Evolutionary conservation across 1,140 invertebrate species (phyloP).

Genomic region (Drosophila leontia): DNA sequence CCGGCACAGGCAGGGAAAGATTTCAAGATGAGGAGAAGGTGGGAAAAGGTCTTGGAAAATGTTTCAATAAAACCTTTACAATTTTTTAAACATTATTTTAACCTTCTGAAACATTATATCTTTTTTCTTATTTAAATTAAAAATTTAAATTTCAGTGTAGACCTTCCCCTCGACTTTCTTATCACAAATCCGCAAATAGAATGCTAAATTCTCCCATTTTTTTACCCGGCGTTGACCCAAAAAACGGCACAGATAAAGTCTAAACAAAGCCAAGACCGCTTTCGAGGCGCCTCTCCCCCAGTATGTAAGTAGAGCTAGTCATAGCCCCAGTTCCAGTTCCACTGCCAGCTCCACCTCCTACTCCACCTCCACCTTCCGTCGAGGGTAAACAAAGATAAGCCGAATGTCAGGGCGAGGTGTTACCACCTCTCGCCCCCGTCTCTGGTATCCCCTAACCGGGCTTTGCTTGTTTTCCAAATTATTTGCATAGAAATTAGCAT

Average conservation of each 20-base stretch:
- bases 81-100: not conserved
- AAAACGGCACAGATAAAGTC: conserved; percentile 56
- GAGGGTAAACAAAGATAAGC: conserved; percentile 68
- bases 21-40: not conserved
- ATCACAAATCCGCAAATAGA: conserved; percentile 48
- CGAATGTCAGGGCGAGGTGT: conserved; percentile 61
- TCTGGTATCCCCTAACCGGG: not conserved
- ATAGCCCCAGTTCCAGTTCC: conserved; percentile 13
- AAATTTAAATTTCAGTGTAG: conserved; percentile 4
- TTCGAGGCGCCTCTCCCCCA: conserved; percentile 16
- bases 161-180: conserved; percentile 22
- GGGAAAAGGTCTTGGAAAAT: not conserved
- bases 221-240: conserved; percentile 53
- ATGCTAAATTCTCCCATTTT: conserved; percentile 48
- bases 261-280: conserved; percentile 44
- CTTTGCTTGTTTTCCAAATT: conserved; percentile 63
- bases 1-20: not conserved
- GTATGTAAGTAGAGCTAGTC: conserved; percentile 18
- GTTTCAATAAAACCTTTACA: not conserved
- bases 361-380: conserved; percentile 23
- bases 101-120: not conserved
- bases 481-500: conserved; percentile 80
- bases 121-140: not conserved
- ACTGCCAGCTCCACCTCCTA: conserved; percentile 10
- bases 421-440: conserved; percentile 21